Evolutionary conservation across 1,140 invertebrate genomes (phyloP).

Genomic region (Drosophila lini): DNA sequence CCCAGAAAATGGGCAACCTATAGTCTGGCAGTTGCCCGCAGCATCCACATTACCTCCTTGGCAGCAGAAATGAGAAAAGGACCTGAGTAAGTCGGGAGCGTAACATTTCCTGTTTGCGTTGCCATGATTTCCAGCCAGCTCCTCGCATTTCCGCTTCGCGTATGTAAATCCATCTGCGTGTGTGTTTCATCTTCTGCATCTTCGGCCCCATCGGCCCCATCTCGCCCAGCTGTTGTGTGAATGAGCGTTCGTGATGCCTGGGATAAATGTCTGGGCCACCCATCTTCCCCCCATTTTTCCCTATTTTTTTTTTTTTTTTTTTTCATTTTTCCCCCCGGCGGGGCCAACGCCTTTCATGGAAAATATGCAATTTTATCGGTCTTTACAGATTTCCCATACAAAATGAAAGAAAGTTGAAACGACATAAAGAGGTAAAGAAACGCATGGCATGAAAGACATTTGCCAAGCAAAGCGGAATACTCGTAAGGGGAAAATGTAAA

Average conservation of each 20-base stretch:
- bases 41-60: slow-evolving; percentile 40
- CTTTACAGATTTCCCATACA: slow-evolving; percentile 75
- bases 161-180: slow-evolving; percentile 29
- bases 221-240: slow-evolving; percentile 25
- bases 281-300: neutral
- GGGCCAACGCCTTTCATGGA: slow-evolving; percentile 67
- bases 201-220: neutral
- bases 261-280: slow-evolving; percentile 57
- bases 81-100: slow-evolving; percentile 43
- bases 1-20: slow-evolving; percentile 7
- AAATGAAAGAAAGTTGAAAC: slow-evolving; percentile 28
- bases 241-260: slow-evolving; percentile 57
- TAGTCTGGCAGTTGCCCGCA: slow-evolving; percentile 20
- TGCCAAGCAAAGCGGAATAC: slow-evolving; percentile 55
- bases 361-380: slow-evolving; percentile 83
- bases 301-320: slow-evolving; percentile 16
- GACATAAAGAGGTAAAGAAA: slow-evolving; percentile 39
- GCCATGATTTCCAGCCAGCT: slow-evolving; percentile 66
- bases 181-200: slow-evolving; percentile 28
- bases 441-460: slow-evolving; percentile 71
- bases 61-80: slow-evolving; percentile 34
- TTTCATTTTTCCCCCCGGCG: slow-evolving; percentile 12
- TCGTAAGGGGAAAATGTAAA: slow-evolving; percentile 64
- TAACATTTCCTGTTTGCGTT: slow-evolving; percentile 78
- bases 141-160: slow-evolving; percentile 17